Evolutionary conservation across 35 echinoderm and acorn worm species (phyloP), one percentile per base, ranked within the genome.

Genomic region (Ophiothrix spiculata): DNA sequence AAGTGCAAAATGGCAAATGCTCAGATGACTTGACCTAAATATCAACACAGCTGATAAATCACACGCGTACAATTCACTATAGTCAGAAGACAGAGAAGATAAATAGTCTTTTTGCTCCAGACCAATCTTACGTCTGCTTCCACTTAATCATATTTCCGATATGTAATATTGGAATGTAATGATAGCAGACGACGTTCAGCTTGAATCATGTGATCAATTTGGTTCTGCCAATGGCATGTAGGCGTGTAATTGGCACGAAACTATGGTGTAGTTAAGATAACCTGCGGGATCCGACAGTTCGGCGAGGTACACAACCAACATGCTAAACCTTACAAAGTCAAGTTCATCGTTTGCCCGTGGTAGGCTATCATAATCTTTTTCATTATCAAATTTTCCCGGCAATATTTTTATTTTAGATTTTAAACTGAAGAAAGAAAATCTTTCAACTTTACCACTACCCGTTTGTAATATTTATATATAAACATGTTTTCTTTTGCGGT

Each of bases 191-290:
- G 60, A 69, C 60, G 17, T 69, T 69, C 6, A 69, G n/a, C 29
- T 69, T 1, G 1, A 69, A 69, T 69, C 60, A 69, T 28, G 60
- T 69, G 60, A 69, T 69, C 60, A 69, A 69, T 69, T 69, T 15
- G 60, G 60, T 69, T 69, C 60, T 28, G 60, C 60, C 60, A 69
- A 69, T 69, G 60, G 60, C 60, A 69, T 28, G 60, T 69, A 69
- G 60, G 60, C 60, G 60, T 69, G 60, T 69, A 69, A 69, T 69
- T 69, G 60, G 60, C 29, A 69, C 3, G 8, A n/a, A 69, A 69
- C 3, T n/a, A 4, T n/a, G 60, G 29, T 69, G 60, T 69, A 69
- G 60, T 69, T 69, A 15, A 25, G 16, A 1, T 12, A 69, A 15
- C 4, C 60, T 25, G 60, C 60, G 60, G 60, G 60, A 69, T 69